Evolutionary conservation across 2,888 invertebrate genomes (phyloP), one percentile per base, ranked within the genome.

Genomic region (Drosophila setosimentum): DNA sequence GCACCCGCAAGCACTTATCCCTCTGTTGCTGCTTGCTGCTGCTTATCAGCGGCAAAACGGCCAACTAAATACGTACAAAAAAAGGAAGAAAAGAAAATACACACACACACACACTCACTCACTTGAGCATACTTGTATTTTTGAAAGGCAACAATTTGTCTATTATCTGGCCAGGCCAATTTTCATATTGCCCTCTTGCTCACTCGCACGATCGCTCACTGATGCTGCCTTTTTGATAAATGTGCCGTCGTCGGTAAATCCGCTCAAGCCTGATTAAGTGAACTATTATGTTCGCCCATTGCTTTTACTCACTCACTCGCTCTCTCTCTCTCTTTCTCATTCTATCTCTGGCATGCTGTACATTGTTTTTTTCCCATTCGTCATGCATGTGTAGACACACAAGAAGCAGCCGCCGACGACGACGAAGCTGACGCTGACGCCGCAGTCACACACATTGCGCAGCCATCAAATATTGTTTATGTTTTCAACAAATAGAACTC

Each of bases 241-340:
- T 83, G 66, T 68, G 76, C 81, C 67, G 68, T 69, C 72, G 73
- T 67, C 74, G 71, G 49, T 77, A 84, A 87, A 84, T 85, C 85
- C 76, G 74, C 87, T 81, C 78, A 80, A 89, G 84, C 88, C 90
- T 91, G 87, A 89, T 91, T 88, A 88, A 87, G 82, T 89, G 80
- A 80, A 88, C 87, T 87, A 80, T 84, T 83, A 83, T 83, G 84
- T 69, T 68, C 32, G 65, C 40, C 50, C 73, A 58, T 65, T 61
- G 65, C 57, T 58, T 49, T 32, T 48, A 37, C 57, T 61, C 66
- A 42, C 10, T 35, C 10, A 30, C 33, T 53, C 40, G 37, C 61
- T 54, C 42, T 42, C 27, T 21, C 27, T 24, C 7, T 24, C 24
- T 54, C 33, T 35, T 29, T 11, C 11, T n/a, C n/a, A 11, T 37